Evolutionary conservation across 2,888 invertebrate species (phyloP), one percentile per base, ranked within the genome.

Genomic region (Yponomeuta plumbellus): DNA sequence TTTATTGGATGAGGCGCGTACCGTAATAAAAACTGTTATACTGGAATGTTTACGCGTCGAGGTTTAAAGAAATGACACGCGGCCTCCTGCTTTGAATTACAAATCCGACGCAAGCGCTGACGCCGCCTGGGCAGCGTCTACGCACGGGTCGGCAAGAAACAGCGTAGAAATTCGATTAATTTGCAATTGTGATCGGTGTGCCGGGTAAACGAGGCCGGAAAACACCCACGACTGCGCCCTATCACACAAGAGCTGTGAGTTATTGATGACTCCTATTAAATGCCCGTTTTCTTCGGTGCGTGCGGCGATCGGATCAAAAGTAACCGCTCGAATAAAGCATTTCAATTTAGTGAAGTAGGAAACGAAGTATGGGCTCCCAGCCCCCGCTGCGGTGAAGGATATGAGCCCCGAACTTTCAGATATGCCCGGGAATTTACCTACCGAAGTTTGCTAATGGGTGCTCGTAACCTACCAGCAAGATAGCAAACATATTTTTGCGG

Each of bases 191-290:
- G 83, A 90, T 90, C 86, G 85, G 82, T 80, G 78, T 76, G 79
- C 73, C 74, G 76, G 79, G 78, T 82, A 84, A 85, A 77, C 81
- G 83, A 80, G 84, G 80, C 81, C 26, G 13, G 65, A 66, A 67
- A 80, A 79, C 80, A 80, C 79, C 80, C 79, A 80, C 80, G 84
- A 79, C 79, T 83, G 85, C 58, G 59, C 65, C 44, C 65, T 40
- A 58, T 66, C 65, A 23, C 39, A 21, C 59, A 11, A 52, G 59
- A 23, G 59, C 56, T 40, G 44, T 6, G 65, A 66, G 90, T 92
- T 92, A 91, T 92, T 91, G 91, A 92, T 92, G 86, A 85, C 80
- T 78, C 79, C 88, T 86, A 91, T 92, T 90, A 91, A 91, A 91
- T 87, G 86, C 82, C 86, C 86, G 86, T 91, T 91, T 86, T 77